These are phyloP conservation scores for Vimba vimba DNA, from an alignment of 2,113 vertebrate species.

Conservation along the genomic window DNA sequence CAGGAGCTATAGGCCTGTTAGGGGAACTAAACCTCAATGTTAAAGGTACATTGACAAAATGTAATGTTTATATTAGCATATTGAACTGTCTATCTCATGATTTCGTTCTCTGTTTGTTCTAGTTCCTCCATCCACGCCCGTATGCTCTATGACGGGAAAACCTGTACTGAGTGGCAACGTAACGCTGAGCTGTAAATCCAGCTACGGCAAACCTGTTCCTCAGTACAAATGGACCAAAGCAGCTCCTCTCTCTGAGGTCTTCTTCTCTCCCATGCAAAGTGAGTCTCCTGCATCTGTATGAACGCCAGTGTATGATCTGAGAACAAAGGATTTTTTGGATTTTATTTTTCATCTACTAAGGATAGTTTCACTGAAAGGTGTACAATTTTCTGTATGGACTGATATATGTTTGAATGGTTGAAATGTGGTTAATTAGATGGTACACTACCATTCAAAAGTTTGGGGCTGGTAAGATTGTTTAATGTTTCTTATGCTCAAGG, in stretches of 20 bases:
- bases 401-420: not conserved
- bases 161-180: slow-evolving; percentile 81
- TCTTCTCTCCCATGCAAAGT: slow-evolving; percentile 84
- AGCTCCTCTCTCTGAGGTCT: slow-evolving; percentile 76
- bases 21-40: slow-evolving; percentile 80
- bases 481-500: not conserved
- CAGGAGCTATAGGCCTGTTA: slow-evolving; percentile 60
- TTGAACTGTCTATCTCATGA: not conserved
- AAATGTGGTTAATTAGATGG: not conserved
- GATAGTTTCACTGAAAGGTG: not conserved
- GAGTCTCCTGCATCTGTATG: slow-evolving; percentile 63
- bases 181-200: slow-evolving; percentile 86
- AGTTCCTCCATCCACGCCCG: slow-evolving; percentile 87
- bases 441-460: not conserved
- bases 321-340: not conserved
- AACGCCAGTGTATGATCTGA: not conserved
- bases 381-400: not conserved
- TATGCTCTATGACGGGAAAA: slow-evolving; percentile 78
- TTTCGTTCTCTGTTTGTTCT: slow-evolving; percentile 38
- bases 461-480: not conserved
- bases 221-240: slow-evolving; percentile 84
- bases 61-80: not conserved
- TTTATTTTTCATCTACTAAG: not conserved
- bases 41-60: slow-evolving; percentile 74
- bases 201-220: slow-evolving; percentile 83